Evolutionary conservation across 2,113 vertebrate species (phyloP), one percentile per base, ranked within the genome.

Genomic region (Sigmodon hispidus): DNA sequence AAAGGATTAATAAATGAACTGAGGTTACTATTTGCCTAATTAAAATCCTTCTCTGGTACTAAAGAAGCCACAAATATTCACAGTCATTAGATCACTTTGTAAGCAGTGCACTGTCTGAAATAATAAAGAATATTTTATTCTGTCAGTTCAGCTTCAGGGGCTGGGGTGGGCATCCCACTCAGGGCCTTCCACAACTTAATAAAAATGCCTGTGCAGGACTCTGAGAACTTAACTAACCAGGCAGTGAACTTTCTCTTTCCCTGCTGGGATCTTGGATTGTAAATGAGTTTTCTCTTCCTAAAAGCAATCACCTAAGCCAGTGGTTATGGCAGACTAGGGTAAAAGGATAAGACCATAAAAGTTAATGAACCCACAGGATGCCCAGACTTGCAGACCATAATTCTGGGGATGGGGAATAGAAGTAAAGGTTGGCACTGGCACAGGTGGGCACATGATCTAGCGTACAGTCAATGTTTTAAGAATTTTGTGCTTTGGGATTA

Each of bases 281-380:
- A 96, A 94, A 96, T 96, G 90, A 91, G 90, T 92, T 97, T 97
- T 92, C 95, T 97, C 89, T 95, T 93, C 79, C 95, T 95, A 80
- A 89, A 97, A 96, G 96, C 90, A 97, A 97, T 98, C 93, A 96
- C 87, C 87, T 97, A 97, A 94, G 65, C 80, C 90, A 86, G 72
- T 95, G 90, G 94, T 96, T 96, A 96, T 97, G 96, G 90, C 91
- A 97, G 91, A 94, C 91, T 79, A 93, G 95, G 76, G 94, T 93
- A 97, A 95, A 96, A 94, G 29, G 61, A 92, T 96, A 96, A 92
- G 77, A 40, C 31, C 45, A 70, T 98, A 97, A 97, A 97, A 97
- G 92, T 97, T 97, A 97, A 98, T 96, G 95, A 97, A 34, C 67
- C 55, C 92, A 86, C 76, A 81, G 89, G 65, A 90, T 96, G 85